Evolutionary conservation across 2,888 invertebrate species (phyloP).

Genomic region (Coelopa pilipes): DNA sequence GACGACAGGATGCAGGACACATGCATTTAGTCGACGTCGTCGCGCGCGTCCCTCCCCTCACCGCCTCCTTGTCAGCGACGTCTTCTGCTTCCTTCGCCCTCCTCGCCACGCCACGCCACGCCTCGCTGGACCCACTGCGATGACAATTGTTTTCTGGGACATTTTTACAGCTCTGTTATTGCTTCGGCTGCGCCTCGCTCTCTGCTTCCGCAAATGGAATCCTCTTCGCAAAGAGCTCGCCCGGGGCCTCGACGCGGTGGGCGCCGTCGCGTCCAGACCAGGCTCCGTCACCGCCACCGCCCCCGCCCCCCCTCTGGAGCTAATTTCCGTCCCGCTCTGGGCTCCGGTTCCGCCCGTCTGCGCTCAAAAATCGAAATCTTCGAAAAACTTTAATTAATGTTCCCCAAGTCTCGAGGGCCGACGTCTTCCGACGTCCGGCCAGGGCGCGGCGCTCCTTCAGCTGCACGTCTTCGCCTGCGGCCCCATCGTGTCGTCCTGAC

Average conservation of each 20-base stretch:
- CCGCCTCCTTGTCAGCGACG: no score
- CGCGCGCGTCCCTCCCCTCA: not conserved
- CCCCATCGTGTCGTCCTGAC: no score
- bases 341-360: no score
- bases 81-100: not conserved
- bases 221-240: constrained; percentile 12
- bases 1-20: constrained; percentile 3
- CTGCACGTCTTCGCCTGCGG: no score
- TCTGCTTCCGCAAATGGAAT: constrained; percentile 40
- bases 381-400: constrained; percentile 20
- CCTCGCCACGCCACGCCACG: not conserved
- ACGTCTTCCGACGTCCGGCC: no score
- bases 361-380: not conserved
- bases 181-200: not conserved
- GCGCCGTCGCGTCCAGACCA: no score
- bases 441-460: no score
- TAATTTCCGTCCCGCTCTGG: no score
- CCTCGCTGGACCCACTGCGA: constrained; percentile 15
- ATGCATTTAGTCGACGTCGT: constrained; percentile 9
- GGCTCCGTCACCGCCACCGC: no score
- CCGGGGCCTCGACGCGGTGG: no score
- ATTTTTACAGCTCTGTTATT: constrained; percentile 43
- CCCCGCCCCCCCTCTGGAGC: no score
- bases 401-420: not conserved
- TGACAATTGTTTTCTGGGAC: constrained; percentile 44